These are phyloP conservation scores for Archilochus colubris DNA, from an alignment of 2,113 vertebrate species.

Conservation along the genomic window DNA sequence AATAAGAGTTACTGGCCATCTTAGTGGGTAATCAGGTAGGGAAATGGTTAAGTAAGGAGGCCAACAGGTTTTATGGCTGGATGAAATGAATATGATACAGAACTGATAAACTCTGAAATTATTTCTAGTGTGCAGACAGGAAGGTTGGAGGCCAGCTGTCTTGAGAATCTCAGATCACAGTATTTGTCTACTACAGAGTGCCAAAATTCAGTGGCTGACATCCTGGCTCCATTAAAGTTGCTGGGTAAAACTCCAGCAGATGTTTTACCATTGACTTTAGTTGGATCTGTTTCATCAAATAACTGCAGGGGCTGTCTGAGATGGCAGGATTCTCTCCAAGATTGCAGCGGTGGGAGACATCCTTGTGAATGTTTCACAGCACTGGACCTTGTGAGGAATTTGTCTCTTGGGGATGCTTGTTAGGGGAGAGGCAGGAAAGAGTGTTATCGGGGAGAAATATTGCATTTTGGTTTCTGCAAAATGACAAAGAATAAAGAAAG, in stretches of 20 bases:
- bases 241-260: slow-evolving; percentile 68
- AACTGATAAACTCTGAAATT: slow-evolving; percentile 60
- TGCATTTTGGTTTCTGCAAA: neutral
- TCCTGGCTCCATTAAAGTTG: slow-evolving; percentile 61
- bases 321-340: slow-evolving; percentile 57
- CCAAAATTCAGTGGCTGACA: slow-evolving; percentile 66
- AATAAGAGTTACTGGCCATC: neutral
- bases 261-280: slow-evolving; percentile 66
- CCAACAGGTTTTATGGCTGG: slow-evolving; percentile 49
- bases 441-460: neutral
- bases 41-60: slow-evolving; percentile 44
- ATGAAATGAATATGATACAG: slow-evolving; percentile 49
- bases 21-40: neutral
- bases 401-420: slow-evolving; percentile 23
- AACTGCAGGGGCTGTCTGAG: slow-evolving; percentile 49
- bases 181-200: slow-evolving; percentile 59
- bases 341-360: slow-evolving; percentile 40
- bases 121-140: slow-evolving; percentile 56
- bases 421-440: slow-evolving; percentile 12
- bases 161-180: slow-evolving; percentile 66
- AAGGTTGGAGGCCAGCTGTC: slow-evolving; percentile 67
- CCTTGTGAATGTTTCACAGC: slow-evolving; percentile 48
- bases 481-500: neutral
- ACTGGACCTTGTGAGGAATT: neutral
- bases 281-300: slow-evolving; percentile 58